Evolutionary conservation across 2,113 vertebrate species (phyloP), one percentile per base, ranked within the genome.

Genomic region (human): DNA sequence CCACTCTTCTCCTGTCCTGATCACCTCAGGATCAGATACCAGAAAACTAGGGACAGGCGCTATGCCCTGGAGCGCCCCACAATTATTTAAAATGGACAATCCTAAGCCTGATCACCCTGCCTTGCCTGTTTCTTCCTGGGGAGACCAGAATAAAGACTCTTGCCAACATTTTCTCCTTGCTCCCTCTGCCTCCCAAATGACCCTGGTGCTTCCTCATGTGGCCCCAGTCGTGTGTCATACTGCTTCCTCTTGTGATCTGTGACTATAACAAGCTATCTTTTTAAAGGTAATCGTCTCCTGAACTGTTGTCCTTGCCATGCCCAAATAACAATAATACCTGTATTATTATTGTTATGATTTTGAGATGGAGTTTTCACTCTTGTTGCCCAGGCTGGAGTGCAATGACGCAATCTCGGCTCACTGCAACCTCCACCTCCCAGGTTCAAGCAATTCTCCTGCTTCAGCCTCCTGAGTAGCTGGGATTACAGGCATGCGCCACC

Each of bases 181-280:
- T 50, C 2, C 5, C 0, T 32, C 52, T 84, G 27, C 35, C 22
- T 84, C 12, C 17, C 40, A 27, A 55, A 27, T 78, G 9, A 38
- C 1, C 40, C 52, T 16, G 3, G 6, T 45, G 45, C 11, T 52
- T 50, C 3, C 30, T 6, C 7, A 2, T 18, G 35, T 13, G 17
- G 12, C 0, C 64, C 22, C 32, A 18, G 10, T 4, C 5, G 1
- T 23, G 35, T 13, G 17, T 8, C 1, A 0, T 40, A 6, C 0
- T 0, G 5, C 32, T 55, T 38, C 22, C 22, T 57, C 10, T 25
- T 78, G 78, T 38, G 45, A 43, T 43, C 9, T 73, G 23, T 32
- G 20, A 72, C 2, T 30, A 57, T 45, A 80, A 59, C 14, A 23
- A 72, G 27, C 5, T 50, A 9, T 68, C 5, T 93, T 87, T 90